phyloP scores from a whole-genome alignment of 2,888 invertebrate species.

The Lasioglossum oenotherae region DNA sequence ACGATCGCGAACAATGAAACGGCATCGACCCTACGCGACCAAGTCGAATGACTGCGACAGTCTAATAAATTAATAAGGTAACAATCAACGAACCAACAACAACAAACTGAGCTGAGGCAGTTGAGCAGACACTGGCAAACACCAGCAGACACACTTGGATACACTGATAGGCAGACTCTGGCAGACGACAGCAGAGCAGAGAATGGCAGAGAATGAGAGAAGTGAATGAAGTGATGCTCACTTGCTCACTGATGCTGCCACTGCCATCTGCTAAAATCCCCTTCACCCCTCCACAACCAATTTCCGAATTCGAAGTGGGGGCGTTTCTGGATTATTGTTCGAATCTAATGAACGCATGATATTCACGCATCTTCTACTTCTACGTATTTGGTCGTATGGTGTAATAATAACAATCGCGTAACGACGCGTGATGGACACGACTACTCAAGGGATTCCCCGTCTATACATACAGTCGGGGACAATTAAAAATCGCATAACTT shows the following conservation, averaged over 20 bases:
- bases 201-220: background rate
- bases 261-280: background rate
- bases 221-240: background rate
- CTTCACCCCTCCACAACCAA: background rate
- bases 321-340: background rate
- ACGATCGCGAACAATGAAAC: background rate
- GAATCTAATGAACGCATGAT: background rate
- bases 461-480: background rate
- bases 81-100: background rate
- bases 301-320: background rate
- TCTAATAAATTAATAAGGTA: too few species aligned
- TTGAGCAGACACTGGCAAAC: background rate
- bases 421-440: background rate
- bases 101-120: background rate
- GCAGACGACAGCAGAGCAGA: background rate
- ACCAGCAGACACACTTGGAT: too few species aligned
- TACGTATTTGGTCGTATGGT: background rate
- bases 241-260: background rate
- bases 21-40: background rate
- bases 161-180: background rate
- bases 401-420: slow-evolving; percentile 1
- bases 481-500: too few species aligned
- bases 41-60: background rate
- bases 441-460: background rate
- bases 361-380: background rate